Conservation (phyloP, 2,113 vertebrate species). For the Antechinus stuartii region DNA sequence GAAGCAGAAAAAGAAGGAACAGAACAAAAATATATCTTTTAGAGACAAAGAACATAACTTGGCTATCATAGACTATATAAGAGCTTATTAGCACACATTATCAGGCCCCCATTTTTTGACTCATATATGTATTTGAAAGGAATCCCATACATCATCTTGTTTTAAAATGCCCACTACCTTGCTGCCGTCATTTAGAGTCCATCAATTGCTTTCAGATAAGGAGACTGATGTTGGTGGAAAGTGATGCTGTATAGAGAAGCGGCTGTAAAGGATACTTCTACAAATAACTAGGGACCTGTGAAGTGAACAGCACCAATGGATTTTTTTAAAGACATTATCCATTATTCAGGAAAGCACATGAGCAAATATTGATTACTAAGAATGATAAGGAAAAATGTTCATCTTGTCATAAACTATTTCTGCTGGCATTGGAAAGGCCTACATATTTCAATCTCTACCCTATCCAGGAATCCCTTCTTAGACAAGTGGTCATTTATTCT, state of each 20-base stretch:
- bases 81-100: not conserved
- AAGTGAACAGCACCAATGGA: not conserved
- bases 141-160: not conserved
- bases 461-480: not conserved
- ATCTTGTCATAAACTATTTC: not conserved
- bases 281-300: not conserved
- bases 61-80: too few species aligned
- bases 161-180: not conserved
- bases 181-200: not conserved
- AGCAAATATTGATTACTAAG: not conserved
- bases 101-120: not conserved
- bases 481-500: not conserved
- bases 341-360: not conserved
- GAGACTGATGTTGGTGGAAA: not conserved
- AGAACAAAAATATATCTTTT: not conserved
- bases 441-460: not conserved
- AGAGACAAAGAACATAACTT: not conserved
- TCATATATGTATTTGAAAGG: not conserved
- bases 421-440: not conserved
- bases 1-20: not conserved
- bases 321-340: not conserved
- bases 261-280: not conserved
- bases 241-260: not conserved
- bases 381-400: not conserved
- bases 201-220: not conserved